Base-by-base conservation (phyloP, 2,888 invertebrate genomes). In the Entomobrya multifasciata region DNA sequence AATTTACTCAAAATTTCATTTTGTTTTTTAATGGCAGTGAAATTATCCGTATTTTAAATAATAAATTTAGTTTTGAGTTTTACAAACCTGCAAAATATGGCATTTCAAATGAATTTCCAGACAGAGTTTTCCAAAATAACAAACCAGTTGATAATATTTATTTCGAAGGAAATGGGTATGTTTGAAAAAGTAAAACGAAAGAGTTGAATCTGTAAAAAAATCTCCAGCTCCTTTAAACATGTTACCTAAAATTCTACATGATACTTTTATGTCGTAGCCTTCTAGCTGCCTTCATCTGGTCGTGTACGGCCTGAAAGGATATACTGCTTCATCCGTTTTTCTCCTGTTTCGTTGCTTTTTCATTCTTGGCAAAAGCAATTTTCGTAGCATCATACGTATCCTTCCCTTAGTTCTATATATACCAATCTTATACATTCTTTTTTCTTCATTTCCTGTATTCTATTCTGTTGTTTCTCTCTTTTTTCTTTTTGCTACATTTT, bases 321-420 rank as follows among this genome's bases (percentile, higher is more conserved):
- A 57, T 80, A 36, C 55, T 22, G 25, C 36, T 81, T 67, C 30
- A 76, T 76, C 76, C 83, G 17, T 76, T 70, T 47, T 70, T 83
- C 74, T 65, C 65, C 17, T 62, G 74, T 70, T 80, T 82, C 65
- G 25, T 83, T 36, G 74, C 52, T 52, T 83, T 52, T 83, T 74
- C 57, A 47, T 27, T 60, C 27, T 52, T 74, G 52, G 62, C 62
- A 76, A 36, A 82, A 76, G 76, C 83, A 83, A 83, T 83, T 76
- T 83, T 83, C 41, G 15, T 60, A 41, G 60, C 60, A 65, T 65
- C 41, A 65, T 41, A 36, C 20, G 65, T 41, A 65, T 65, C 36
- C 41, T 36, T 65, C 65, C 62, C n/a, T n/a, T n/a, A n/a, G n/a
- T 36, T 36, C 36, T 36, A 62, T 10, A 74, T 81, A 80, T 36